Evolutionary conservation across 2,113 vertebrate genomes (phyloP), one percentile per base, ranked within the genome.

Genomic region (Speoplatyrhinus poulsoni): DNA sequence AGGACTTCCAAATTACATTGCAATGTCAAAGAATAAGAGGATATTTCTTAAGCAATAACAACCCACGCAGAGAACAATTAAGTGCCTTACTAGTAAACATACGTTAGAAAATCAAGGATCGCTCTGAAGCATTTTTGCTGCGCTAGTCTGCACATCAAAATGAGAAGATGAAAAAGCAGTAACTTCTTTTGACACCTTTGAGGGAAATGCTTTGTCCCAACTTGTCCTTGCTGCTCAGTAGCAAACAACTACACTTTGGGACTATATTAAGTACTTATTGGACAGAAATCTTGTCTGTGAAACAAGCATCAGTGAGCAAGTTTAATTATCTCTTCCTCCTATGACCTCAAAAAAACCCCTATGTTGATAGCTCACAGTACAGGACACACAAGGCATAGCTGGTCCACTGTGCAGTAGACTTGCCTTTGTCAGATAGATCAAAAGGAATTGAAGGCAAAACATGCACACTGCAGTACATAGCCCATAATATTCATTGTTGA

Each of bases 241-340:
- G 71, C 60, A 17, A 74, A 75, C 62, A 74, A 75, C 62, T 60
- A 48, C 13, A 68, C 65, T 65, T 66, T 66, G 62, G 46, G 79
- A 69, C 58, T 13, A 12, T 69, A 68, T 65, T 33, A 61, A 81
- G 70, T 84, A 82, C 82, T 75, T 82, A 71, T 73, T 19, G 73
- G 48, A 73, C 62, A 52, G 12, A 74, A 67, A 80, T 83, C 80
- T 68, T 76, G 62, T 60, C 48, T 59, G 60, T 12, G 49, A 64
- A 75, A 62, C 81, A 84, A 82, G 86, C 82, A 75, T 87, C 81
- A 81, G n/a, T 85, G 81, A 87, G 65, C 83, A 88, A 82, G 79
- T 71, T 85, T 69, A 85, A 84, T 85, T 70, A 48, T 80, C 58
- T 56, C 69, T 88, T 85, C 84, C 84, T 87, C 79, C 88, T 74